Evolutionary conservation across 2,113 vertebrate species (phyloP), one percentile per base, ranked within the genome.

Genomic region (Bungarus multicinctus): DNA sequence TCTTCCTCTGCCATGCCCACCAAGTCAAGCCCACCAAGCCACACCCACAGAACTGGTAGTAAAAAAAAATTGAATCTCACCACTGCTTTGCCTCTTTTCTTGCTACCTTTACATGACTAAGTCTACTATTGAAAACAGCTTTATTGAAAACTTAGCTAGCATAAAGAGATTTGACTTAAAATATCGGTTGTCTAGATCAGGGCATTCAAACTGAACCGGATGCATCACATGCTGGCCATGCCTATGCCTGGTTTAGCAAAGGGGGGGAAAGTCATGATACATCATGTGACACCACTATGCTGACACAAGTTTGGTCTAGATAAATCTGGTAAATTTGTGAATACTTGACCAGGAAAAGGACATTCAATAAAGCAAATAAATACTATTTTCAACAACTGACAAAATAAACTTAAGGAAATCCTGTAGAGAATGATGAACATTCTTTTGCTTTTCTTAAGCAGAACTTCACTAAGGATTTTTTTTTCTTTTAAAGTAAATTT

Each of bases 291-390:
- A 52, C 50, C 10, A 9, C 9, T 11, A 52, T 52, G 9, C 8
- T 9, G 50, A 52, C 10, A 11, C 50, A 52, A 11, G 50, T 52
- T 52, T 52, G 23, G 57, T 3, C 50, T 52, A 0, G 87, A 81
- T 89, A 3, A 34, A 90, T 94, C 93, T 94, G 50, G 7, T 93
- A 93, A 93, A 85, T 94, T 90, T 85, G 27, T 94, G 50, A 47
- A 85, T 1, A 2, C 91, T 91, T 95, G 57, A 92, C 30, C 54
- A n/a, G 11, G 93, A 93, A 74, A 93, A 91, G 94, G 47, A 95
- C 92, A 94, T 58, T 0, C 94, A 96, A 96, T 91, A 91, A 94
- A 93, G 90, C 91, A 95, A 96, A 96, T 64, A 94, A 95, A 94
- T 90, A 89, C 7, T 74, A 3, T 55, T 7, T 34, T 87, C 88